Evolutionary conservation across 2,888 invertebrate species (phyloP), one percentile per base, ranked within the genome.

Genomic region (Drosophila anomalata): DNA sequence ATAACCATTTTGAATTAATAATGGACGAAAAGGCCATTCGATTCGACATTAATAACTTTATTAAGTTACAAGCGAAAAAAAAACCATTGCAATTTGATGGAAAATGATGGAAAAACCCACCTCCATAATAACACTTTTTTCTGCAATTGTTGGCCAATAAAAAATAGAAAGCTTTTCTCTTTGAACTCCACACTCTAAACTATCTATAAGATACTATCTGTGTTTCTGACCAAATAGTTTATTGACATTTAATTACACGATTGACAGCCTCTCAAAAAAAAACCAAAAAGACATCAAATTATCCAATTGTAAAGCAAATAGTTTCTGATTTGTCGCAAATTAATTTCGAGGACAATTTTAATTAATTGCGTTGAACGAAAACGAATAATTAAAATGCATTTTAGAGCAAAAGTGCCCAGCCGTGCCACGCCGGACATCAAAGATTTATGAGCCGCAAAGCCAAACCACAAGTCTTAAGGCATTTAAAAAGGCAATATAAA

Each of bases 31-130:
- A 33, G 22, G 17, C 14, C 39, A 47, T 59, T 36, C 63, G 47
- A 60, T 66, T 56, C 62, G 69, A 24, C 84, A 84, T 87, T 78
- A 87, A 81, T 81, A 74, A 84, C 69, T 67, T 77, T 84, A 86
- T 83, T 77, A 75, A 55, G 52, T 58, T 54, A 67, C 42, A 47
- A 2, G 31, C 53, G 53, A 56, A 52, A 67, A 81, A 84, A 78
- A 76, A 79, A 62, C 71, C 79, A n/a, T 75, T 67, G 46, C 56
- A 70, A 58, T 62, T 69, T 63, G 66, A n/a, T 44, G 39, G 41
- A n/a, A 41, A 24, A 5, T 24, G 22, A 24, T 24, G 22, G 22
- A 24, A 24, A 22, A 24, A 24, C 22, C 22, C 4, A 24, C 22
- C 22, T 24, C 22, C 22, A 24, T 24, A 1, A 24, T 0, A 24